Conservation (phyloP, 2,888 invertebrate genomes). For the Pecten maximus region DNA sequence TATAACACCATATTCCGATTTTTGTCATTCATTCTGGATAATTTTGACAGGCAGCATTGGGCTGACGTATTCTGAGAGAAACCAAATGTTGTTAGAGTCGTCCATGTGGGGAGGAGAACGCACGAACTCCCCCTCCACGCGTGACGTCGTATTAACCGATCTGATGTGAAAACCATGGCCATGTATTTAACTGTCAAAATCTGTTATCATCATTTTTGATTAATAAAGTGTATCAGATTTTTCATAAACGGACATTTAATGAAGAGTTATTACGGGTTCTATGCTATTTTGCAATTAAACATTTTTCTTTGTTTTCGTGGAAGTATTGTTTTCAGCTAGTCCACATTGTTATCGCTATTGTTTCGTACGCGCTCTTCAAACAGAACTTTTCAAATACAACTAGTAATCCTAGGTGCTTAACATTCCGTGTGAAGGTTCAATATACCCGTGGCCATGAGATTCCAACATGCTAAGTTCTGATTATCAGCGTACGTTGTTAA, state of each 20-base stretch:
- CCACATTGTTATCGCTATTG: background rate
- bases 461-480: no score
- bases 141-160: background rate
- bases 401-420: no score
- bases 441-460: no score
- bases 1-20: background rate
- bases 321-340: background rate
- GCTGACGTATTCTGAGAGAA: conserved; percentile 17
- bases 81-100: background rate
- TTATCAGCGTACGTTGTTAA: no score
- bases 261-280: background rate
- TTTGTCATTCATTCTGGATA: conserved; percentile 31
- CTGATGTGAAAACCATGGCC: background rate
- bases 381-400: no score
- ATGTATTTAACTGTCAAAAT: background rate
- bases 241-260: conserved; percentile 20
- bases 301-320: background rate
- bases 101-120: background rate
- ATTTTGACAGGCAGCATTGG: conserved; percentile 13
- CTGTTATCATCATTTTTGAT: conserved; percentile 22
- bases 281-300: background rate
- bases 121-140: background rate
- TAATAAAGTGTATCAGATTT: conserved; percentile 13
- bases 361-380: no score
- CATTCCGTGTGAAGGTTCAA: no score